Conservation (phyloP, 2,888 invertebrate genomes). For the Cryptops parisi region DNA sequence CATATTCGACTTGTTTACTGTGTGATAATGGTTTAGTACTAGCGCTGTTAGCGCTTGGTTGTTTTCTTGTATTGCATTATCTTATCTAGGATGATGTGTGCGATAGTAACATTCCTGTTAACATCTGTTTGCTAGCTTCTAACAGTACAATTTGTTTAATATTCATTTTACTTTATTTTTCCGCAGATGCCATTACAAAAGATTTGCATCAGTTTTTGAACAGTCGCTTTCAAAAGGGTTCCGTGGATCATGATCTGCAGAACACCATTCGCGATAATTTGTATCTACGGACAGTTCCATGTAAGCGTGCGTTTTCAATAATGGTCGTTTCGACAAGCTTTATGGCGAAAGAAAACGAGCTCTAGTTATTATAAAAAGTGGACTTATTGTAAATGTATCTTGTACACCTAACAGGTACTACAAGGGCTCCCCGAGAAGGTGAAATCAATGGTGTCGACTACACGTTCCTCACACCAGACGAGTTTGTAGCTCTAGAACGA, state of each 20-base stretch:
- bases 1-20: too few species aligned
- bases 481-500: slow-evolving; percentile 41
- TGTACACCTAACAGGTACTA: slow-evolving; percentile 39
- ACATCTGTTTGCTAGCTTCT: too few species aligned
- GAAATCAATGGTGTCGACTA: slow-evolving; percentile 48
- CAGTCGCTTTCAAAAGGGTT: slow-evolving; percentile 42
- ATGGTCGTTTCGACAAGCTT: neutral
- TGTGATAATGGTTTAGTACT: too few species aligned
- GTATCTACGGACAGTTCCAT: slow-evolving; percentile 45
- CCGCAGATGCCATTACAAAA: slow-evolving; percentile 35
- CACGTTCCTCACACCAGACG: slow-evolving; percentile 41
- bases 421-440: slow-evolving; percentile 40
- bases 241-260: slow-evolving; percentile 45
- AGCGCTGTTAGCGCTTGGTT: too few species aligned
- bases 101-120: too few species aligned
- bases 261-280: slow-evolving; percentile 48
- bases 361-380: too few species aligned
- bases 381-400: too few species aligned
- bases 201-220: slow-evolving; percentile 42
- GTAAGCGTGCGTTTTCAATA: slow-evolving; percentile 21
- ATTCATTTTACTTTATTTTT: neutral
- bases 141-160: too few species aligned
- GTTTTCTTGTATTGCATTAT: too few species aligned
- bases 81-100: too few species aligned
- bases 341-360: too few species aligned